Conservation (phyloP, 2,888 invertebrate species). For the Enchytraeus crypticus region DNA sequence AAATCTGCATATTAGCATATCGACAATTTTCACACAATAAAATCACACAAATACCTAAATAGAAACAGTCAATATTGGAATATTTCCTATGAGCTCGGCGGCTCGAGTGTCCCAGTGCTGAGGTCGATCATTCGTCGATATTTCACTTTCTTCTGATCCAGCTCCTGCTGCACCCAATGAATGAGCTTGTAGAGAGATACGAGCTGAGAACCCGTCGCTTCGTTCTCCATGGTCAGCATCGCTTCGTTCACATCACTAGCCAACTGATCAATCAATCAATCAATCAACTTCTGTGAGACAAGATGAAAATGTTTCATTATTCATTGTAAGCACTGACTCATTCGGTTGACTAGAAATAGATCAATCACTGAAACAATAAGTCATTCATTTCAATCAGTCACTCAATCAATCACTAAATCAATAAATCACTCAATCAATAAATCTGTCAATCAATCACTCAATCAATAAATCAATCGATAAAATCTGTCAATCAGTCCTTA, state of each 20-base stretch:
- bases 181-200: neutral
- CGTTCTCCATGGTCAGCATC: neutral
- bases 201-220: neutral
- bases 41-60: neutral
- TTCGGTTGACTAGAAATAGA: neutral
- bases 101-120: neutral
- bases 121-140: neutral
- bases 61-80: neutral
- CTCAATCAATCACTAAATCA: no score
- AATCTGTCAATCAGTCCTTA: no score
- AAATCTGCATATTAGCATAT: no score
- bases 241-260: conserved; percentile 2
- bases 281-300: no score
- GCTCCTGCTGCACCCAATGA: conserved; percentile 1
- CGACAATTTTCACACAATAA: neutral
- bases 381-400: neutral
- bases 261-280: no score
- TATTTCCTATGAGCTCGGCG: neutral
- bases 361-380: neutral
- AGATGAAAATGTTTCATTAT: no score
- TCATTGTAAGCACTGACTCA: neutral
- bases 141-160: conserved; percentile 1
- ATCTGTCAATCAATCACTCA: no score
- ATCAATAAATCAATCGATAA: no score
- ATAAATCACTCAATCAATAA: no score